These are phyloP conservation scores for Gymnopithys bicolor DNA, from an alignment of 2,797 vertebrate species.

Conservation along the genomic window DNA sequence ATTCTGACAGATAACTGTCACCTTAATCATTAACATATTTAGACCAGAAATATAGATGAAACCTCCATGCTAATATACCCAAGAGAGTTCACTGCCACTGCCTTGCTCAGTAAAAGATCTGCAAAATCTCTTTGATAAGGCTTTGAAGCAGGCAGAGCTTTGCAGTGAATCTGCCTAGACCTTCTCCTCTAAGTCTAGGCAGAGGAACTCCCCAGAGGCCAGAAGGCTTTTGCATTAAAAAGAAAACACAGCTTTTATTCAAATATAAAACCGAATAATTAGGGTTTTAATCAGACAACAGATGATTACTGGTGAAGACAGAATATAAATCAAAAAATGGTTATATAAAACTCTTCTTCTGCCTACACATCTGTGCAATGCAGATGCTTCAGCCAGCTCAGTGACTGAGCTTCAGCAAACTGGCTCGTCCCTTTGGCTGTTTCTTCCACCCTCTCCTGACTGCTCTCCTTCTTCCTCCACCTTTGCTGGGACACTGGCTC, in stretches of 20 bases:
- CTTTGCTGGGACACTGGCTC: not conserved
- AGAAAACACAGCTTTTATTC: not conserved
- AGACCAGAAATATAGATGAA: not conserved
- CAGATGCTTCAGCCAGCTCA: not conserved
- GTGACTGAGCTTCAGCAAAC: not conserved
- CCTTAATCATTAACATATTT: not conserved
- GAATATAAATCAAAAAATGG: not conserved
- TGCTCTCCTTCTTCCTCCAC: not conserved
- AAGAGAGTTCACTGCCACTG: not conserved
- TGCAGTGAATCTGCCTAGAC: not conserved
- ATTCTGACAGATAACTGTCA: not conserved
- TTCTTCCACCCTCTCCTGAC: not conserved
- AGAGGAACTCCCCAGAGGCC: not conserved
- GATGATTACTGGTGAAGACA: not conserved
- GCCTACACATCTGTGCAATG: not conserved
- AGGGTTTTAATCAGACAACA: not conserved
- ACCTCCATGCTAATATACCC: not conserved
- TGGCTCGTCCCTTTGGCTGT: not conserved
- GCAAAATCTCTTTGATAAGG: conserved; percentile 4
- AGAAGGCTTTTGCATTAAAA: not conserved
- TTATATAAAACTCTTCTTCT: not conserved
- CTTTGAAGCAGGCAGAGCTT: conserved; percentile 27
- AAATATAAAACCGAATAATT: not conserved
- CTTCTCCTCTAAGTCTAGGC: not conserved
- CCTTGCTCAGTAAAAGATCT: not conserved